These are phyloP conservation scores for Drosophila testacea DNA, from an alignment of 2,888 invertebrate species.

Conservation along the genomic window DNA sequence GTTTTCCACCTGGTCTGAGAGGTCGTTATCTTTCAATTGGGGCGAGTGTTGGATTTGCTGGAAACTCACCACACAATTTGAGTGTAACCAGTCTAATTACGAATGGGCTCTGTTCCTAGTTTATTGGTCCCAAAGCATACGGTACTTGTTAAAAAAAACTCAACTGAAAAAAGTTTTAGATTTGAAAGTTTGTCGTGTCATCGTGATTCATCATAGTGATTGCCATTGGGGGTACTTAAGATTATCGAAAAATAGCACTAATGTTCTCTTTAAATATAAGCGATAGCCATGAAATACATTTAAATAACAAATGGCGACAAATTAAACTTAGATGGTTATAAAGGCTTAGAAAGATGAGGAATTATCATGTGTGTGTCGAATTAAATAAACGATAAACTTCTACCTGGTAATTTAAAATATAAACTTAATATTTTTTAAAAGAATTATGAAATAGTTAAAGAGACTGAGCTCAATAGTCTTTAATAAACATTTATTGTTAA, in stretches of 20 bases:
- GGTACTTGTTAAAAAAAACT: conserved; percentile 8
- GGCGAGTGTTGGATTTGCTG: conserved; percentile 38
- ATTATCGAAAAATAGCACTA: background rate
- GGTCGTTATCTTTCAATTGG: conserved; percentile 56
- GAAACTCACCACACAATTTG: conserved; percentile 46
- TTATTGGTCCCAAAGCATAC: conserved; percentile 6
- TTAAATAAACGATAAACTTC: too few species aligned
- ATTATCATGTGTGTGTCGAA: too few species aligned
- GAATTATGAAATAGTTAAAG: too few species aligned
- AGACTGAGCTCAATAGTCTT: too few species aligned
- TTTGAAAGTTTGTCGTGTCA: background rate
- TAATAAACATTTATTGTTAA: too few species aligned
- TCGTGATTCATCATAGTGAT: background rate
- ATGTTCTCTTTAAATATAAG: background rate
- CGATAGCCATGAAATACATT: background rate
- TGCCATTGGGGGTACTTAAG: background rate
- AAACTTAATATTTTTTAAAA: too few species aligned
- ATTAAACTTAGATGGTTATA: too few species aligned
- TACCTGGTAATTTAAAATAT: too few species aligned
- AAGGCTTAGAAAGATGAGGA: too few species aligned
- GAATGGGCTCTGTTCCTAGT: background rate
- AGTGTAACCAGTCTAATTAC: conserved; percentile 9
- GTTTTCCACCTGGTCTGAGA: conserved; percentile 42
- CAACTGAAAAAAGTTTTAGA: background rate
- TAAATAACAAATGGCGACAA: too few species aligned